Base-by-base conservation (phyloP, 2,113 vertebrate species). In the Syngnathus typhle region DNA sequence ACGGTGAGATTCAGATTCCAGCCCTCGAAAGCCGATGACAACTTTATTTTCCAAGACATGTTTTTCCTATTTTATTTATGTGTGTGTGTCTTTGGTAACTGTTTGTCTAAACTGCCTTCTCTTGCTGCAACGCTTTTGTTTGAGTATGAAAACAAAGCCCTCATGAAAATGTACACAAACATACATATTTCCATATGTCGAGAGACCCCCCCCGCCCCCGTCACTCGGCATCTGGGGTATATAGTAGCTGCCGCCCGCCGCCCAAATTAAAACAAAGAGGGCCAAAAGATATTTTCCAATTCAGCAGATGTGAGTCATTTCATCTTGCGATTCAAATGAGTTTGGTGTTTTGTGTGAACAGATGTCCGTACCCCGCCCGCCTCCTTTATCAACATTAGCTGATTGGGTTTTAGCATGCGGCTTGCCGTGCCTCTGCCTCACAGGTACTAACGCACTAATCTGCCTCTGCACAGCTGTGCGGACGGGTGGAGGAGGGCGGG, bases 311-410 rank as follows among this genome's bases (percentile, higher is more conserved):
- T 90, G 88, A 91, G 89, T 85, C 88, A 91, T 91, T 90, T 91
- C 88, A 91, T 91, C 88, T 90, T 89, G 88, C 90, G 89, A 92
- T 90, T 92, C 90, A 91, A 91, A 92, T 90, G 90, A 91, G 91
- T 89, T 90, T 85, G 85, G 90, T 90, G 88, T 91, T 88, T 88
- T 91, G 91, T 90, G 91, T 90, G 91, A 92, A 92, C 91, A 92
- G 91, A 92, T 92, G 91, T 92, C 91, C 85, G 64, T 70, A 84
- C 88, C 87, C 91, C 89, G 83, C 87, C 91, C 89, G 83, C 91
- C 91, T 91, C 90, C 89, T 91, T 91, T 90, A 92, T 91, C 91
- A 91, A 88, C 89, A 91, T 91, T 90, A 92, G 90, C 90, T 92
- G 91, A 92, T 91, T 92, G 89, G 91, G 89, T 89, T 91, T 92